Percentiles rank a stretch among this genome's conserved stretches.
Evolutionary conservation across 2,888 invertebrate species (phyloP).

Genomic region (Heliconius cydno): DNA sequence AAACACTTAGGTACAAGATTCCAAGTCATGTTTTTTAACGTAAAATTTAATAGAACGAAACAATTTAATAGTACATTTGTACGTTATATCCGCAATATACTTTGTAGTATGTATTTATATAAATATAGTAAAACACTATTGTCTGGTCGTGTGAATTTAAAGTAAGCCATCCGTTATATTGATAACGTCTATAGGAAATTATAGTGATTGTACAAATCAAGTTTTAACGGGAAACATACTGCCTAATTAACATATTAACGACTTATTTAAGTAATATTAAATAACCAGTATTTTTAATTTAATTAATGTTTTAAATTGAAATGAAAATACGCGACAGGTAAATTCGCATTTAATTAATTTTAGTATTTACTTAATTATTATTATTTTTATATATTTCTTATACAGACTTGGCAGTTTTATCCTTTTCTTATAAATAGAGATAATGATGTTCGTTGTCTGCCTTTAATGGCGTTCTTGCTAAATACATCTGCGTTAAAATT

Average conservation of each 20-base stretch:
- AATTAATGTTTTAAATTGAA: background rate
- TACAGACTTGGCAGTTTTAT: too few relatives aligned
- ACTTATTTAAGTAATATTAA: background rate
- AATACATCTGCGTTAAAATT: background rate
- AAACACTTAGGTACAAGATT: background rate
- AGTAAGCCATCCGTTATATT: slow-evolving; percentile 13
- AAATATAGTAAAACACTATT: background rate
- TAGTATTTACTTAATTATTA: too few relatives aligned
- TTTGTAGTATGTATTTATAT: background rate
- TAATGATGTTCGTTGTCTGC: background rate
- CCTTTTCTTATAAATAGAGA: too few relatives aligned
- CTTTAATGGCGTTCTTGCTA: background rate
- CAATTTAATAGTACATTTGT: background rate
- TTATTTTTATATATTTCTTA: too few relatives aligned
- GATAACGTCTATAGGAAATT: slow-evolving; percentile 6
- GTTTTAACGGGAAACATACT: slow-evolving; percentile 2
- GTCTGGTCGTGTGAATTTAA: slow-evolving; percentile 14
- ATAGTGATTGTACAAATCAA: background rate
- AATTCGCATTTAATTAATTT: background rate
- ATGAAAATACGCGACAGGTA: background rate
- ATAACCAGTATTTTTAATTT: background rate
- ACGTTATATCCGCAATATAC: background rate
- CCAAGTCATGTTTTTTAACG: background rate
- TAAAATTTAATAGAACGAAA: slow-evolving; percentile 10
- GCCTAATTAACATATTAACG: background rate